Conservation (phyloP, 53 echinoderm and acorn worm species). For the Echinometra lucunter region DNA sequence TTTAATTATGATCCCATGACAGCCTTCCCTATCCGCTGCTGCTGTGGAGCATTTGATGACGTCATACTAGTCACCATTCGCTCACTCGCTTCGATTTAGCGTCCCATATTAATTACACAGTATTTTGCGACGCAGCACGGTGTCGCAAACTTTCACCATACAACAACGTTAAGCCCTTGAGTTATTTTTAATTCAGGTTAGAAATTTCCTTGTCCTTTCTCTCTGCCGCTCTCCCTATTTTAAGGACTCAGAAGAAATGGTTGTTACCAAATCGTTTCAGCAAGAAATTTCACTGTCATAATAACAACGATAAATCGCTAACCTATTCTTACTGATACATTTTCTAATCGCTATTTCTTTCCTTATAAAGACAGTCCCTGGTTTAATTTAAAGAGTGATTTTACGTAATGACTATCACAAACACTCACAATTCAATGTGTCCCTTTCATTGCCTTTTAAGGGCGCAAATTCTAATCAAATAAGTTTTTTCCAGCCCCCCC, state of each 20-base stretch:
- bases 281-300: too few relatives aligned
- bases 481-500: too few relatives aligned
- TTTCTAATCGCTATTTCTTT: too few relatives aligned
- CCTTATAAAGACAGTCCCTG: too few relatives aligned
- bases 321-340: not conserved
- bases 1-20: slow-evolving; percentile 17
- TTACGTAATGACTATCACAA: too few relatives aligned
- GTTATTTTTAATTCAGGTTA: slow-evolving; percentile 29
- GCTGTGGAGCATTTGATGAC: not conserved
- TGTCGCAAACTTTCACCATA: slow-evolving; percentile 11
- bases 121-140: slow-evolving; percentile 44
- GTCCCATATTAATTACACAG: slow-evolving; percentile 51
- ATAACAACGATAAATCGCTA: not conserved
- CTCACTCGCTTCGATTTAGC: slow-evolving; percentile 45
- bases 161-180: slow-evolving; percentile 2
- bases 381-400: too few relatives aligned
- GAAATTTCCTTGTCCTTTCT: slow-evolving; percentile 6
- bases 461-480: too few relatives aligned
- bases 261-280: not conserved
- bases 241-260: not conserved
- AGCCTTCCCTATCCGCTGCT: not conserved
- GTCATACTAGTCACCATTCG: slow-evolving; percentile 45
- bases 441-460: too few relatives aligned
- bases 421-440: too few relatives aligned
- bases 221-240: not conserved